These are phyloP conservation scores for Nesometra sesokonis DNA, from an alignment of 35 echinoderm and acorn worm genomes.

Conservation along the genomic window DNA sequence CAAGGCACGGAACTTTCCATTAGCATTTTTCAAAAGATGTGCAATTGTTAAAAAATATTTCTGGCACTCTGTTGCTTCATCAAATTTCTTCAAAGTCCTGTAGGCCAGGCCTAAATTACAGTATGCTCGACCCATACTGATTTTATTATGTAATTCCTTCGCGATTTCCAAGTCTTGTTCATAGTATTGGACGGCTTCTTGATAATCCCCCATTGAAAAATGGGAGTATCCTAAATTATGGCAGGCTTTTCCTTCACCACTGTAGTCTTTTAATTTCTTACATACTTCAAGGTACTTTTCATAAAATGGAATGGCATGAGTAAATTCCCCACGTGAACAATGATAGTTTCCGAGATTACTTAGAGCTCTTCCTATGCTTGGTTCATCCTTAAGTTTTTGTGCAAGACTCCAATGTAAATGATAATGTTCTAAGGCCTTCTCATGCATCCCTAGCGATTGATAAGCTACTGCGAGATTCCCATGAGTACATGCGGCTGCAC, in stretches of 20 bases:
- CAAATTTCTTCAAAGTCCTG: constrained; percentile 78
- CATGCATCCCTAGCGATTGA: constrained; percentile 85
- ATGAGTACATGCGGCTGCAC: constrained; percentile 78
- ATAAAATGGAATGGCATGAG: constrained; percentile 87
- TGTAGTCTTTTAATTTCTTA: constrained; percentile 46
- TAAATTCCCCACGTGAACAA: constrained; percentile 81
- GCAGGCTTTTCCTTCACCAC: constrained; percentile 77
- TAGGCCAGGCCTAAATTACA: constrained; percentile 95
- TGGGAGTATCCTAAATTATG: constrained; percentile 95
- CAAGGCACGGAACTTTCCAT: constrained; percentile 89
- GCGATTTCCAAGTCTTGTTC: constrained; percentile 79
- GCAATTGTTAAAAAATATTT: constrained; percentile 95
- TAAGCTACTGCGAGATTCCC: constrained; percentile 94
- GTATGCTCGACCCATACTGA: constrained; percentile 84
- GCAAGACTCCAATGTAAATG: constrained; percentile 67
- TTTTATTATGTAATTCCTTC: constrained; percentile 78
- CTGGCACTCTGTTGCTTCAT: constrained; percentile 79
- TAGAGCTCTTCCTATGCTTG: constrained; percentile 72
- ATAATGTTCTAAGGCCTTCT: constrained; percentile 94
- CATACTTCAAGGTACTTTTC: constrained; percentile 61
- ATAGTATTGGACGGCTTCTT: constrained; percentile 90
- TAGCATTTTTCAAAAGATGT: constrained; percentile 87
- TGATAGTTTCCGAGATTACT: constrained; percentile 91
- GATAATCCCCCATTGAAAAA: constrained; percentile 86
- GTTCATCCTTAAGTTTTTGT: constrained; percentile 71